A percentile compares a stretch with the other conserved stretches of the same genome.
Conservation (phyloP, 2,888 invertebrate species). For the Archips xylosteana region DNA sequence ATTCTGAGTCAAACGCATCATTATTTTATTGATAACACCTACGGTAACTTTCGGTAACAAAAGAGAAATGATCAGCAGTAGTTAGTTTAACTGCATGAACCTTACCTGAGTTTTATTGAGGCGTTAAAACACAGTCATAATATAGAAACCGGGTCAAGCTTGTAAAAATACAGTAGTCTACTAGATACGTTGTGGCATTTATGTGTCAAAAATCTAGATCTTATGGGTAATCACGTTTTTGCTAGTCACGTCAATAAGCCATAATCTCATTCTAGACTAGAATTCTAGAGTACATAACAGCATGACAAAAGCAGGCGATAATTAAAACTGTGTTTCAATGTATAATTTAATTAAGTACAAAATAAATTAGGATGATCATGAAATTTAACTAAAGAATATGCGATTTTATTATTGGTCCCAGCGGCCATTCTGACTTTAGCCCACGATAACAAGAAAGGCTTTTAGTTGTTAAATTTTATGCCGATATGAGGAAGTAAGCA, state of each 20-base stretch:
- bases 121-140: neutral
- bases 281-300: conserved; percentile 7
- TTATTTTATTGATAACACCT: neutral
- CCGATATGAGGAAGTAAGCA: conserved; percentile 34
- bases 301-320: neutral
- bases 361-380: neutral
- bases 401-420: conserved; percentile 1
- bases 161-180: conserved; percentile 31
- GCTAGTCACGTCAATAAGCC: conserved; percentile 32
- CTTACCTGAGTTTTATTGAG: neutral
- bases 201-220: conserved; percentile 31
- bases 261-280: conserved; percentile 27
- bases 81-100: neutral
- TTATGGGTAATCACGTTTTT: conserved; percentile 28
- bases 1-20: too few relatives aligned
- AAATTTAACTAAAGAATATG: neutral
- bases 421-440: conserved; percentile 6
- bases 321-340: neutral
- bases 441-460: conserved; percentile 18
- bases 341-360: neutral
- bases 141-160: conserved; percentile 11
- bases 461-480: conserved; percentile 34
- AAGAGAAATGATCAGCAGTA: neutral
- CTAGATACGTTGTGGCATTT: conserved; percentile 30
- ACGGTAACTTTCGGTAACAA: neutral